Percentiles rank a stretch among this genome's conserved stretches.
These are phyloP conservation scores for Lagocephalus sceleratus DNA, from an alignment of 2,797 vertebrate species.

Conservation along the genomic window DNA sequence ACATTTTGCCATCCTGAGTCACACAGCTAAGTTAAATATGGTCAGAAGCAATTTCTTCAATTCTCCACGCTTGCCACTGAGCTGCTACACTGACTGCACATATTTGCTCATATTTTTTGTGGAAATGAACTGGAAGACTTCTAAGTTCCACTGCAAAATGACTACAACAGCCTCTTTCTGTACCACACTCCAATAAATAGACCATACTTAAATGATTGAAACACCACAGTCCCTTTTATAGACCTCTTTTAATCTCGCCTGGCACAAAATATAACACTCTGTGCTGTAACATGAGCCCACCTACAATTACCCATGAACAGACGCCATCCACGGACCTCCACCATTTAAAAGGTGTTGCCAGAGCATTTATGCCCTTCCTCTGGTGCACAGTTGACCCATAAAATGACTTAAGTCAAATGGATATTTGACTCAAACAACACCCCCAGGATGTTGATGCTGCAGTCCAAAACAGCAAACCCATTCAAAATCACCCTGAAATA, in stretches of 20 bases:
- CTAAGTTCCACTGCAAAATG: constrained; percentile 32
- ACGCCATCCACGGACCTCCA: constrained; percentile 11
- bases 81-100: constrained; percentile 23
- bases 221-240: background rate
- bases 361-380: constrained; percentile 42
- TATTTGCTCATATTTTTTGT: constrained; percentile 19
- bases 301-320: constrained; percentile 5
- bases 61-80: constrained; percentile 6
- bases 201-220: constrained; percentile 2
- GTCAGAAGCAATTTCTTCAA: constrained; percentile 14
- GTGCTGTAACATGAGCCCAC: background rate
- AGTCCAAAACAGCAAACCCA: constrained; percentile 33
- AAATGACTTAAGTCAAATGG: constrained; percentile 60
- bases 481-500: constrained; percentile 40
- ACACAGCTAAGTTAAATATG: constrained; percentile 28
- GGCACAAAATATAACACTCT: constrained; percentile 22
- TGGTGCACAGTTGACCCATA: constrained; percentile 57
- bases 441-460: constrained; percentile 51
- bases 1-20: constrained; percentile 10
- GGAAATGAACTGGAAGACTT: constrained; percentile 26
- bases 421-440: constrained; percentile 62
- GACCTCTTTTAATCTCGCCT: constrained; percentile 10
- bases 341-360: constrained; percentile 51
- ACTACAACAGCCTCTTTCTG: constrained; percentile 14
- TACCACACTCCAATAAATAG: background rate